A percentile compares a stretch with the other conserved stretches of the same genome.
These are phyloP conservation scores for Agrotis puta DNA, from an alignment of 2,888 invertebrate species.

Conservation along the genomic window DNA sequence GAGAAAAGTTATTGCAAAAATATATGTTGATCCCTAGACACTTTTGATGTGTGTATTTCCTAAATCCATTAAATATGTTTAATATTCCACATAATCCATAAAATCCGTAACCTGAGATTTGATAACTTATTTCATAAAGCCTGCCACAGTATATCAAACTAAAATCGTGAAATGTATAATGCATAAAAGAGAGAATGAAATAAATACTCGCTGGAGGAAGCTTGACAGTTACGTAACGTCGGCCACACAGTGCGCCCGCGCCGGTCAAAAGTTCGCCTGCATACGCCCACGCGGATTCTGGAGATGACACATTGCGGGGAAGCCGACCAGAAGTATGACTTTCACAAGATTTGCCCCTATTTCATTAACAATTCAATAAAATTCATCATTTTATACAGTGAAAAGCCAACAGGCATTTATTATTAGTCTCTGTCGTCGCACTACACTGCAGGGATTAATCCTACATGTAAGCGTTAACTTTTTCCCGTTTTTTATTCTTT, in stretches of 20 bases:
- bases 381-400: neutral
- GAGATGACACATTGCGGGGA: constrained; percentile 17
- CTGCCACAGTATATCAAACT: constrained; percentile 29
- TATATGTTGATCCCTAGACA: no score
- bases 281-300: constrained; percentile 65
- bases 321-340: constrained; percentile 22
- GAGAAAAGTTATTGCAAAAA: no score
- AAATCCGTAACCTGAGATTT: constrained; percentile 38
- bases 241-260: constrained; percentile 68
- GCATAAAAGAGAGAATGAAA: constrained; percentile 45
- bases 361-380: neutral
- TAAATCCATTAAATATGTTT: constrained; percentile 2
- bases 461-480: neutral
- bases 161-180: constrained; percentile 18
- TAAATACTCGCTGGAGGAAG: constrained; percentile 50
- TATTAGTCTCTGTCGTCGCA: neutral
- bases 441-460: neutral
- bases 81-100: constrained; percentile 12
- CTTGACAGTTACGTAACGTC: constrained; percentile 66
- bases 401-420: neutral
- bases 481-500: neutral
- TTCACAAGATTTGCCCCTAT: neutral
- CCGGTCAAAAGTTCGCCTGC: constrained; percentile 73
- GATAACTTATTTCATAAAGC: constrained; percentile 40
- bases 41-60: no score